Percentiles rank a stretch among this genome's conserved stretches.
These are phyloP conservation scores for Dysdera silvatica DNA, from an alignment of 1,140 invertebrate species.

Conservation along the genomic window DNA sequence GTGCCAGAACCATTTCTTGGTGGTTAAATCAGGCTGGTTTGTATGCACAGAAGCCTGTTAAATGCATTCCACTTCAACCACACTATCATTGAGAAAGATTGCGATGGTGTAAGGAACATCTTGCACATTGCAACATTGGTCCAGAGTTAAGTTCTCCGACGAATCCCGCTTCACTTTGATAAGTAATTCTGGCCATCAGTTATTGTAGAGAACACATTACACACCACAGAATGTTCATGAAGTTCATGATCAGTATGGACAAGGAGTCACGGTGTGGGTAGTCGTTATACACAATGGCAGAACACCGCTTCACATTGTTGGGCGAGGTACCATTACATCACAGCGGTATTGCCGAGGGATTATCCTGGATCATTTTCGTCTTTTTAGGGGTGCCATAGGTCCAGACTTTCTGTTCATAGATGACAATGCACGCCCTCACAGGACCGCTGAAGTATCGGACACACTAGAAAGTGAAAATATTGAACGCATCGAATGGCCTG, in stretches of 20 bases:
- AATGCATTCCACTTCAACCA: not conserved
- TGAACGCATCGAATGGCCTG: constrained; percentile 40
- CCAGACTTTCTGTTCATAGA: not conserved
- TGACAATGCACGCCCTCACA: constrained; percentile 1
- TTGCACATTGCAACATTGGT: not conserved
- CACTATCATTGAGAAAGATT: not conserved
- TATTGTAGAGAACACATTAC: not conserved
- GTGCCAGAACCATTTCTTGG: not conserved
- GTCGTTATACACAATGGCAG: too few relatives aligned
- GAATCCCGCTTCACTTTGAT: not conserved
- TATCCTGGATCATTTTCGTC: not conserved
- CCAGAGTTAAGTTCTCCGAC: not conserved
- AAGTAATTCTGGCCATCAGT: not conserved
- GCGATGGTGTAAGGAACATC: not conserved
- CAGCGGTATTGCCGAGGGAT: too few relatives aligned
- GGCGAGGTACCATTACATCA: too few relatives aligned
- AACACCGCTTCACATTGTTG: too few relatives aligned
- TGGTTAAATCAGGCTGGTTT: not conserved
- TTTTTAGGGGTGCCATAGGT: not conserved
- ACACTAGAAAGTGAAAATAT: constrained; percentile 29
- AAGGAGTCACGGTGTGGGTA: too few relatives aligned
- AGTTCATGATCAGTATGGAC: too few relatives aligned
- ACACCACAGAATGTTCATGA: too few relatives aligned
- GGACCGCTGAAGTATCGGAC: not conserved
- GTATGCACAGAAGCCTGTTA: constrained; percentile 3